phyloP scores from a whole-genome alignment of 2,888 invertebrate species.

The Agrochola macilenta region DNA sequence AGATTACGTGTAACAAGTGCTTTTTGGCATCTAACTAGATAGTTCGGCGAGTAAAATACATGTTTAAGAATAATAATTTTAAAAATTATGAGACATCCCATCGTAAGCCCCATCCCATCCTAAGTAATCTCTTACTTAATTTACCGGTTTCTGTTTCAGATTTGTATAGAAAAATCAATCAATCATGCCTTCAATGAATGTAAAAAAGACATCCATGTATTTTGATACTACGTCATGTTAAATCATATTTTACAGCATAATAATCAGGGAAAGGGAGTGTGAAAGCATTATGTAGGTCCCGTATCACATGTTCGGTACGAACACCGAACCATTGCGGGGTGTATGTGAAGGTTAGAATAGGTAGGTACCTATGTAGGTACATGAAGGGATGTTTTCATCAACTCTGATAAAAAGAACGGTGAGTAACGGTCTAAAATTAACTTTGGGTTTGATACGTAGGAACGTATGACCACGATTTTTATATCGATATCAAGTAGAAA shows the following conservation, averaged over 20 bases:
- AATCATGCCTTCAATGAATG: slow-evolving; percentile 42
- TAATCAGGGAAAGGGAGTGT: slow-evolving; percentile 15
- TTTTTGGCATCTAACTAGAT: too few species aligned
- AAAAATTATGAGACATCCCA: background rate
- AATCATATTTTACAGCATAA: slow-evolving; percentile 27
- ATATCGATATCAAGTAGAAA: too few species aligned
- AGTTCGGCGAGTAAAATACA: too few species aligned
- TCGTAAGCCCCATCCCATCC: too few species aligned
- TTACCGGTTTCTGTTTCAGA: background rate
- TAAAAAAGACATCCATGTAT: slow-evolving; percentile 19
- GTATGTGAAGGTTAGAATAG: background rate
- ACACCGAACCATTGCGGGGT: background rate
- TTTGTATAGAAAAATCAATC: slow-evolving; percentile 33
- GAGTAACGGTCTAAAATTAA: slow-evolving; percentile 7
- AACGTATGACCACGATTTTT: too few species aligned
- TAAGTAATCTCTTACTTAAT: slow-evolving; percentile 2
- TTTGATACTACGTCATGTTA: slow-evolving; percentile 1
- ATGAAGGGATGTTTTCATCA: background rate
- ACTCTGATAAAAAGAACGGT: background rate
- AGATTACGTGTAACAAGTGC: too few species aligned
- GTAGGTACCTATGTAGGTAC: background rate
- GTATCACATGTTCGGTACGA: slow-evolving; percentile 25
- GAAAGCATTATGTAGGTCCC: slow-evolving; percentile 21
- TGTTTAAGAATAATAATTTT: too few species aligned
- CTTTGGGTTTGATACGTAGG: too few species aligned